A percentile compares a stretch with the other conserved stretches of the same genome.
Evolutionary conservation across 2,888 invertebrate species (phyloP).

Genomic region (Pammene aurita): DNA sequence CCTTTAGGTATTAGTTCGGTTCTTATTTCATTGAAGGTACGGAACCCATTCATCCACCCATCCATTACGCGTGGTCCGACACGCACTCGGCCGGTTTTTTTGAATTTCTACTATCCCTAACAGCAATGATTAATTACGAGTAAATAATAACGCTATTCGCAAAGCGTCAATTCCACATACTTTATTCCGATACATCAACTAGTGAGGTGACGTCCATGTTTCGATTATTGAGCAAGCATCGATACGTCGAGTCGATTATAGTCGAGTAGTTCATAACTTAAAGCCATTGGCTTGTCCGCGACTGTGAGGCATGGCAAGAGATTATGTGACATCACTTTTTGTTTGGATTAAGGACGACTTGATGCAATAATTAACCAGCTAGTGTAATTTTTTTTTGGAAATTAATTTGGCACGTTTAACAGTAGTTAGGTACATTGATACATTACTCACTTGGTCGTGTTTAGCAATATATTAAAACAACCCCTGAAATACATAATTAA

Average conservation of each 20-base stretch:
- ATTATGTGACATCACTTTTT: slow-evolving; percentile 63
- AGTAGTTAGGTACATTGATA: not conserved
- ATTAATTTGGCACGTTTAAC: not conserved
- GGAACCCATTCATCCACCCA: too few relatives aligned
- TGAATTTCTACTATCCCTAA: not conserved
- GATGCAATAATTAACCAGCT: slow-evolving; percentile 50
- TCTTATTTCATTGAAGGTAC: too few relatives aligned
- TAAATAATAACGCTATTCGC: slow-evolving; percentile 18
- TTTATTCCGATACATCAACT: slow-evolving; percentile 47
- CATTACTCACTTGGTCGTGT: too few relatives aligned
- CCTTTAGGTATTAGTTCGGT: too few relatives aligned
- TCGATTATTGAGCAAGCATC: slow-evolving; percentile 74
- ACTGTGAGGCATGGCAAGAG: slow-evolving; percentile 59
- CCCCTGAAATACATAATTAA: too few relatives aligned
- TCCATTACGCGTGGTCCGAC: too few relatives aligned
- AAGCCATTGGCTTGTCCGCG: slow-evolving; percentile 53
- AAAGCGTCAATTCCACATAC: slow-evolving; percentile 34
- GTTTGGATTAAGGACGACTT: slow-evolving; percentile 52
- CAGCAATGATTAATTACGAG: not conserved
- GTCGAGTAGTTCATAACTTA: slow-evolving; percentile 62
- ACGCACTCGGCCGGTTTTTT: too few relatives aligned
- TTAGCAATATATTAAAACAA: too few relatives aligned
- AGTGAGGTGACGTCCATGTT: slow-evolving; percentile 60
- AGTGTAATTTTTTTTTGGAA: not conserved
- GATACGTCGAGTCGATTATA: slow-evolving; percentile 75